Conservation (phyloP, 2,888 invertebrate species). For the Oscheius sp. region DNA sequence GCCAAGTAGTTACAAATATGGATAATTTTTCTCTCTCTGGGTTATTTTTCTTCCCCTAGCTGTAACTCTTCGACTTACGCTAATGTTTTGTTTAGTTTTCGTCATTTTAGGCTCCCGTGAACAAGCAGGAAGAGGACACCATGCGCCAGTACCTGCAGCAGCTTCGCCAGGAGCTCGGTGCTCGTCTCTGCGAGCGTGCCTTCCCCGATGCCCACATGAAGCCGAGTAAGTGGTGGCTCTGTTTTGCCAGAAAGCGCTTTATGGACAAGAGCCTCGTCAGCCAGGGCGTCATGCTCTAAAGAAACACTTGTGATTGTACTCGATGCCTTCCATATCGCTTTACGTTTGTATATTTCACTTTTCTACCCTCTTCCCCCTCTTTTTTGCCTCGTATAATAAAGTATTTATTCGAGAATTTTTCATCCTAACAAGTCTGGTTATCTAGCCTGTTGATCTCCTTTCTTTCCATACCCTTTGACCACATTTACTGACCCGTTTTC, state of each 20-base stretch:
- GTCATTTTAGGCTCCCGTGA: constrained; percentile 43
- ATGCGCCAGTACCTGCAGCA: constrained; percentile 94
- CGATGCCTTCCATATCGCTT: background rate
- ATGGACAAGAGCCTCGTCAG: constrained; percentile 97
- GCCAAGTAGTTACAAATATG: no score
- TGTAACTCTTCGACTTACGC: no score
- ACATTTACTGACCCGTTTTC: background rate
- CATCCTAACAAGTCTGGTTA: no score
- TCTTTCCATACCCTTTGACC: background rate
- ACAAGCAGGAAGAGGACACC: constrained; percentile 79
- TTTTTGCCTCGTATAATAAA: constrained; percentile 9
- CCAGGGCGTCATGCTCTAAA: constrained; percentile 78
- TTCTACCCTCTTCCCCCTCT: no score
- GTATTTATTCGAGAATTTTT: background rate
- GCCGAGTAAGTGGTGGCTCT: constrained; percentile 99
- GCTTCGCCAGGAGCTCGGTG: constrained; percentile 92
- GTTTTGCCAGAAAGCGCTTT: constrained; percentile 98
- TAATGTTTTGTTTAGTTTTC: background rate
- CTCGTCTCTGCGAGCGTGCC: constrained; percentile 89
- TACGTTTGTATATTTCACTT: constrained; percentile 23
- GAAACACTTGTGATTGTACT: constrained; percentile 39
- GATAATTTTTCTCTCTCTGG: no score
- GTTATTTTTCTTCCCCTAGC: no score
- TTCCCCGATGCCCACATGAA: constrained; percentile 86
- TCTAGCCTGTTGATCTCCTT: background rate